Conservation (phyloP, 2,113 vertebrate genomes). For the Pteronura brasiliensis region DNA sequence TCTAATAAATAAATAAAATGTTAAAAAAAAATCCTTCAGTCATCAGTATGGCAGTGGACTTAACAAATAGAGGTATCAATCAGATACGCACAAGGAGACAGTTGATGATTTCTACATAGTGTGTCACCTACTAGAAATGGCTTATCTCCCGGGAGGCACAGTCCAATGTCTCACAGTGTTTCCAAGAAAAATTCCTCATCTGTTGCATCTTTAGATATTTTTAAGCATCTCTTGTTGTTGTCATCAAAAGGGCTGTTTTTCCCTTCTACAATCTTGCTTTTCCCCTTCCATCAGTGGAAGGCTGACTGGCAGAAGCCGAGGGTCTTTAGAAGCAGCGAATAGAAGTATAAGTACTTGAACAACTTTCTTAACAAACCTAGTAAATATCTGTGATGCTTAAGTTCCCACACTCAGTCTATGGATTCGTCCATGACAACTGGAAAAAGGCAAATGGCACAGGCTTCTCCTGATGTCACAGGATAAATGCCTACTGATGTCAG, state of each 20-base stretch:
- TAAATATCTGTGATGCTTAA: rapidly evolving
- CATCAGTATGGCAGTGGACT: background rate
- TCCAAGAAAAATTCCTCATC: background rate
- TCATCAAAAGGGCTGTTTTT: background rate
- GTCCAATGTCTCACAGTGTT: background rate
- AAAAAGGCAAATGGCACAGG: background rate
- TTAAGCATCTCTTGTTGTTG: background rate
- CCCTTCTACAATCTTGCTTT: background rate
- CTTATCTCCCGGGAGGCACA: background rate
- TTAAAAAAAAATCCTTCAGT: background rate
- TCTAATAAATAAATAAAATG: background rate
- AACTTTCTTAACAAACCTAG: background rate
- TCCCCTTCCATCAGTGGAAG: background rate
- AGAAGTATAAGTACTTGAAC: rapidly evolving
- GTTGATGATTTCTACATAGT: background rate
- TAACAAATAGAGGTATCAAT: background rate
- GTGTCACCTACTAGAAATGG: background rate
- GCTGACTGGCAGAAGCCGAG: background rate
- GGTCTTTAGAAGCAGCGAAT: background rate
- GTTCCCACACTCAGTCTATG: background rate
- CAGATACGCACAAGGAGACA: background rate
- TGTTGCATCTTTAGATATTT: background rate
- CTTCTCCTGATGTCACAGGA: background rate
- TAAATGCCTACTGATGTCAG: background rate
- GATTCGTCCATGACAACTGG: background rate